Evolutionary conservation across 2,113 vertebrate species (phyloP).

Genomic region (Dendropsophus ebraccatus): DNA sequence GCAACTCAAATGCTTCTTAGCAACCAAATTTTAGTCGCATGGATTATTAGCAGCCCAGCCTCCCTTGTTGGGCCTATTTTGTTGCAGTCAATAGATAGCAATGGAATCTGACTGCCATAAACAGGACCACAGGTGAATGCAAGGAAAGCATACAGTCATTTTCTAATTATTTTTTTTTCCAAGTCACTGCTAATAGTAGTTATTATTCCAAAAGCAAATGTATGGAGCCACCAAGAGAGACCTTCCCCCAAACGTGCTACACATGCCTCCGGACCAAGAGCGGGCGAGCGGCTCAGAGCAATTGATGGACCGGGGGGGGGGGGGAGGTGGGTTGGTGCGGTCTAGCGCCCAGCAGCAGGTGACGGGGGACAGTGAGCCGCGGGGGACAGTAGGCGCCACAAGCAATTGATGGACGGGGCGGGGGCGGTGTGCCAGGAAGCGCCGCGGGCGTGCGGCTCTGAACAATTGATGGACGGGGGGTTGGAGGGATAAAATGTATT

Average conservation of each 20-base stretch:
- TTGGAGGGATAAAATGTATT: no score
- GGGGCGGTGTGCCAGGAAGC: no score
- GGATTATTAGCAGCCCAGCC: not conserved
- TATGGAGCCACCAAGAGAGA: not conserved
- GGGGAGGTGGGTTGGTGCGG: no score
- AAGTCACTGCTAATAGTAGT: not conserved
- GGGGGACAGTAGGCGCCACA: no score
- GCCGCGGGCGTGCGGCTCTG: no score
- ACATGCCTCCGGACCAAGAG: not conserved
- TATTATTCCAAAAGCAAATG: not conserved
- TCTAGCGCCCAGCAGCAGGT: no score
- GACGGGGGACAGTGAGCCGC: no score
- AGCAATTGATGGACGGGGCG: no score
- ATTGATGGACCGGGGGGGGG: no score
- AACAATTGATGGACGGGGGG: no score
- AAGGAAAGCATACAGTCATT: not conserved
- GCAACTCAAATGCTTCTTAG: not conserved
- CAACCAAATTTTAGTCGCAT: not conserved
- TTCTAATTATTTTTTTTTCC: not conserved
- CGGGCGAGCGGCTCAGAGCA: no score
- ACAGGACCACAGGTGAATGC: not conserved
- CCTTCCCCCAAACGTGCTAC: not conserved
- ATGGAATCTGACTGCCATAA: not conserved
- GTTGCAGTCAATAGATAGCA: not conserved
- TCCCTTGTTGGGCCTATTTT: not conserved